A percentile compares a stretch with the other conserved stretches of the same genome.
Conservation (phyloP, 2,888 invertebrate genomes). For the Caenorhabditis virilis region DNA sequence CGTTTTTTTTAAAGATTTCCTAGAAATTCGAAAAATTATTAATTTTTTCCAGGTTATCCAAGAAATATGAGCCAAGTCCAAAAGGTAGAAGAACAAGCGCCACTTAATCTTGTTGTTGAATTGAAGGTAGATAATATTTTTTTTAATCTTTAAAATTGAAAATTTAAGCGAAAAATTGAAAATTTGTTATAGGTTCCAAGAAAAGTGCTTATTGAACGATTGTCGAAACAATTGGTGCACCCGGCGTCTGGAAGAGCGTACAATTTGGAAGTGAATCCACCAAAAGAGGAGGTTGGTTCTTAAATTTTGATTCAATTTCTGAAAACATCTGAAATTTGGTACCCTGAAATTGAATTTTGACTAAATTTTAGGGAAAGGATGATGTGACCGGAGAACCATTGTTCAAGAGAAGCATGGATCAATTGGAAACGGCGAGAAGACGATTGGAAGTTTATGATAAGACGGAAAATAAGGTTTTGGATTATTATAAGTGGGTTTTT, state of each 20-base stretch:
- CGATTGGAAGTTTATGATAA: conserved; percentile 47
- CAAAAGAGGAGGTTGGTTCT: conserved; percentile 73
- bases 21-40: neutral
- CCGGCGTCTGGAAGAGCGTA: conserved; percentile 80
- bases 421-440: conserved; percentile 45
- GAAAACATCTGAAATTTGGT: neutral
- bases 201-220: conserved; percentile 46
- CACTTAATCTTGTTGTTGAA: conserved; percentile 44
- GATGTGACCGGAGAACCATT: conserved; percentile 85
- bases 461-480: conserved; percentile 49
- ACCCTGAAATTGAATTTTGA: neutral
- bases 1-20: neutral
- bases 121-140: too few relatives aligned
- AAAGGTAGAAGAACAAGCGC: conserved; percentile 47
- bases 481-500: conserved; percentile 35
- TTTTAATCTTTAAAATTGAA: conserved; percentile 7
- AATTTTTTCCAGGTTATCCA: conserved; percentile 36
- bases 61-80: conserved; percentile 47
- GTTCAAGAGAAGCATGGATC: conserved; percentile 85
- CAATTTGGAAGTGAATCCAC: conserved; percentile 94
- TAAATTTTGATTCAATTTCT: neutral
- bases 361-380: conserved; percentile 76
- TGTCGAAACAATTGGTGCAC: conserved; percentile 74
- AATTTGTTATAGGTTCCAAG: conserved; percentile 38
- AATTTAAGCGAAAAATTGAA: neutral